These are phyloP conservation scores for Eurytoma adleriae DNA, from an alignment of 2,888 invertebrate genomes.

Conservation along the genomic window DNA sequence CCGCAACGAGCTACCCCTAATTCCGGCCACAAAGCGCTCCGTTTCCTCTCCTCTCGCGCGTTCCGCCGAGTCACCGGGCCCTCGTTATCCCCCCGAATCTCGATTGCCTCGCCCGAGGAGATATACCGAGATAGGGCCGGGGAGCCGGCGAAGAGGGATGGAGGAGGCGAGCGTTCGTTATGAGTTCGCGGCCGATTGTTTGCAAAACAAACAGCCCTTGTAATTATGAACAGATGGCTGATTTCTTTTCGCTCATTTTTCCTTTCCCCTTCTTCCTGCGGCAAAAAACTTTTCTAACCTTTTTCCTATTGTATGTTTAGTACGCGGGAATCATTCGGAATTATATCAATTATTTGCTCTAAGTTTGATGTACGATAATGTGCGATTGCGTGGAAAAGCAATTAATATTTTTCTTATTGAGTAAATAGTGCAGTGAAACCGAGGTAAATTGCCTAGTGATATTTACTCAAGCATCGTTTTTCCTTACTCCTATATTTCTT, in stretches of 20 bases:
- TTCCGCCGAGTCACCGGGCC: constrained; percentile 22
- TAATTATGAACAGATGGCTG: constrained; percentile 33
- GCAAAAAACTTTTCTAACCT: too few relatives aligned
- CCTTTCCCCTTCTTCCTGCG: not conserved
- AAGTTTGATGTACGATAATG: too few relatives aligned
- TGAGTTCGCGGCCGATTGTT: constrained; percentile 42
- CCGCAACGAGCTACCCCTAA: constrained; percentile 30
- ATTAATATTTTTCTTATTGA: too few relatives aligned
- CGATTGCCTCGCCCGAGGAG: constrained; percentile 23
- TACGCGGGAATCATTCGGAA: too few relatives aligned
- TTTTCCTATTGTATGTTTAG: too few relatives aligned
- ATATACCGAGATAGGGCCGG: not conserved
- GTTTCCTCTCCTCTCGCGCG: not conserved
- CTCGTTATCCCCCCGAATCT: constrained; percentile 41
- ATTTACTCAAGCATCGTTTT: too few relatives aligned
- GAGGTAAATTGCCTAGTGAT: too few relatives aligned
- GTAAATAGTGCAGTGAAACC: too few relatives aligned
- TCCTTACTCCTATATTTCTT: too few relatives aligned
- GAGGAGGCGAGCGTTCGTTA: constrained; percentile 27
- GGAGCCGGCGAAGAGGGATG: not conserved
- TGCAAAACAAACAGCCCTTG: constrained; percentile 38
- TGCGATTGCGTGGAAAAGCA: too few relatives aligned
- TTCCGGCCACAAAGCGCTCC: constrained; percentile 37
- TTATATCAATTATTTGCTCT: too few relatives aligned
- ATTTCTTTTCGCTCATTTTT: not conserved